These are phyloP conservation scores for Bombylius major DNA, from an alignment of 2,888 invertebrate genomes.

Conservation along the genomic window DNA sequence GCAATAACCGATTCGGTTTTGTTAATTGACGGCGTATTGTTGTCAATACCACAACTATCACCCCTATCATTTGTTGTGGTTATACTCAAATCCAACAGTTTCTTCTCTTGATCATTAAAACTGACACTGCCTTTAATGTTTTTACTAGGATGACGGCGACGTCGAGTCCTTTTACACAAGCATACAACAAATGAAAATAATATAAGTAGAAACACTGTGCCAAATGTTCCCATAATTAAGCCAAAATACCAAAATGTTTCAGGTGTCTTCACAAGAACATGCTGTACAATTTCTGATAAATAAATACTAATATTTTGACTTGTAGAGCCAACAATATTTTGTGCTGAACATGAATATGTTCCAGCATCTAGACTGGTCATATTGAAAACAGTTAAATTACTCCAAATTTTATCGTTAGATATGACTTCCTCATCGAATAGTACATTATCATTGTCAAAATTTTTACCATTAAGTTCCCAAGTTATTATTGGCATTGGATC, in stretches of 20 bases:
- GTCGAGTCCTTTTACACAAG: constrained; percentile 39
- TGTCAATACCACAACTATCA: constrained; percentile 47
- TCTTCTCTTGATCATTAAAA: constrained; percentile 80
- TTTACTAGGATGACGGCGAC: constrained; percentile 45
- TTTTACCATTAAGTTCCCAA: constrained; percentile 68
- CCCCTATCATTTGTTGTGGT: constrained; percentile 52
- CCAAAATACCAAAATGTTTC: constrained; percentile 67
- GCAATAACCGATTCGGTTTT: constrained; percentile 41
- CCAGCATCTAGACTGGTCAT: constrained; percentile 72
- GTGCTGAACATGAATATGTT: constrained; percentile 58
- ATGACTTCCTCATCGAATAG: constrained; percentile 36
- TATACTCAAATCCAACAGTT: constrained; percentile 67
- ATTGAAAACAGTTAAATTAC: constrained; percentile 69
- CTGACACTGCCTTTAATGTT: constrained; percentile 68
- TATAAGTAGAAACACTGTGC: constrained; percentile 48
- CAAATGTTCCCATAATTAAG: constrained; percentile 56
- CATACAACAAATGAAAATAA: constrained; percentile 48
- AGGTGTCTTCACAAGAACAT: constrained; percentile 44
- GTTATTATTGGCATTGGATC: constrained; percentile 72
- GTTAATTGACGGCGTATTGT: constrained; percentile 45
- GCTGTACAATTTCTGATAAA: constrained; percentile 50
- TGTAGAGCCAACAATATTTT: constrained; percentile 36
- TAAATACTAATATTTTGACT: constrained; percentile 46
- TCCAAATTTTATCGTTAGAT: constrained; percentile 46
- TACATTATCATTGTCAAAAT: constrained; percentile 42